Evolutionary conservation across 2,888 invertebrate species (phyloP).

Genomic region (Ornithoptera alexandrae): DNA sequence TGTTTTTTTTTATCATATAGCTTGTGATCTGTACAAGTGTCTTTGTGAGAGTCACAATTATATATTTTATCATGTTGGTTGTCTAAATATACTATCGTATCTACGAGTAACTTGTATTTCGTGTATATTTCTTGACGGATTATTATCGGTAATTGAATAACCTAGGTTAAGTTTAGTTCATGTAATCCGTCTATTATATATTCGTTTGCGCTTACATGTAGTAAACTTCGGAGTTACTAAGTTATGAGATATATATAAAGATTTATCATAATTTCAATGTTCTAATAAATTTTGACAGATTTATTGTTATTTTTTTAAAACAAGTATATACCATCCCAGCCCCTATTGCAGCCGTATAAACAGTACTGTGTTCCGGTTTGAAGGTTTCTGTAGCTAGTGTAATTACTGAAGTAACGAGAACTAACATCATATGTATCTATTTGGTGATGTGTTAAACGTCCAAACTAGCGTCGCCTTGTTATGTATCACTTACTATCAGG

Average conservation of each 20-base stretch:
- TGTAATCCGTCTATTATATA: slow-evolving; percentile 5
- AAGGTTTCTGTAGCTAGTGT: too few relatives aligned
- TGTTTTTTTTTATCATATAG: neutral
- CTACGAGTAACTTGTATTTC: neutral
- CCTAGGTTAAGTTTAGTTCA: slow-evolving; percentile 1
- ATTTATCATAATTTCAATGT: neutral
- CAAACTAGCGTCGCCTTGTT: too few relatives aligned
- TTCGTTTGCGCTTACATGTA: neutral
- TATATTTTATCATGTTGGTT: neutral
- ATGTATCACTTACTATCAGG: too few relatives aligned
- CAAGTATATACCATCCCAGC: too few relatives aligned
- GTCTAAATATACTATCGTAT: too few relatives aligned
- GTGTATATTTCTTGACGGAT: neutral
- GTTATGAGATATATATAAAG: neutral
- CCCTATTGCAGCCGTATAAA: too few relatives aligned
- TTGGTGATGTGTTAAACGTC: too few relatives aligned
- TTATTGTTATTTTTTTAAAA: neutral
- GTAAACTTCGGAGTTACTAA: neutral
- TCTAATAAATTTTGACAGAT: neutral
- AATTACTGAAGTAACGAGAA: too few relatives aligned
- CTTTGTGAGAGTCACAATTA: neutral
- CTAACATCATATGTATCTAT: too few relatives aligned
- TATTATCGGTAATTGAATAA: slow-evolving; percentile 2
- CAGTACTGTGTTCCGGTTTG: too few relatives aligned
- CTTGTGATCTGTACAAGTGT: neutral